These are phyloP conservation scores for Sarotherodon lohbergeri DNA, from an alignment of 2,113 vertebrate genomes.

Conservation along the genomic window DNA sequence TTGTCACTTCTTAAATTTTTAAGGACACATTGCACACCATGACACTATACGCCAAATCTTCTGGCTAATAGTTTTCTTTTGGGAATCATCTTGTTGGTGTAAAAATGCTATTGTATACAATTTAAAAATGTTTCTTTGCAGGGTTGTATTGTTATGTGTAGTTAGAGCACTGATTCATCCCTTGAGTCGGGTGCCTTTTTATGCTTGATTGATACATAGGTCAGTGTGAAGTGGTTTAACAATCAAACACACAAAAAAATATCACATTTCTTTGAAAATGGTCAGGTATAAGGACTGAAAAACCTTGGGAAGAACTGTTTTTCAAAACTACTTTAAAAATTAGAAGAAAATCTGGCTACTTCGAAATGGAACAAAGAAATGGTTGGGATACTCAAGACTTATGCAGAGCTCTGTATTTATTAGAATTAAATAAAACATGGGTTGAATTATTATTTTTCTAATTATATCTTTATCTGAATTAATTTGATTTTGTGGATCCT, in stretches of 20 bases:
- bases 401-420: background rate
- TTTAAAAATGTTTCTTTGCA: background rate
- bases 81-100: background rate
- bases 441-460: background rate
- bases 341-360: background rate
- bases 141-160: background rate
- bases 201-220: background rate
- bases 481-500: background rate
- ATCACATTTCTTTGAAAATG: background rate
- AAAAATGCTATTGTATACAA: background rate
- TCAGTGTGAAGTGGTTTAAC: background rate
- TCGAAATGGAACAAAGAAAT: background rate
- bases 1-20: background rate
- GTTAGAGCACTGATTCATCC: background rate
- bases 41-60: background rate
- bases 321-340: background rate
- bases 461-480: background rate
- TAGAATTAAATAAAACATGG: background rate
- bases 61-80: background rate
- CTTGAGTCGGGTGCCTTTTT: background rate
- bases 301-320: background rate
- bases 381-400: background rate
- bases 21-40: background rate
- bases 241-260: background rate
- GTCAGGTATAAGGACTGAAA: background rate